Base-by-base conservation (phyloP, 2,797 vertebrate genomes). In the Dipus sagitta region DNA sequence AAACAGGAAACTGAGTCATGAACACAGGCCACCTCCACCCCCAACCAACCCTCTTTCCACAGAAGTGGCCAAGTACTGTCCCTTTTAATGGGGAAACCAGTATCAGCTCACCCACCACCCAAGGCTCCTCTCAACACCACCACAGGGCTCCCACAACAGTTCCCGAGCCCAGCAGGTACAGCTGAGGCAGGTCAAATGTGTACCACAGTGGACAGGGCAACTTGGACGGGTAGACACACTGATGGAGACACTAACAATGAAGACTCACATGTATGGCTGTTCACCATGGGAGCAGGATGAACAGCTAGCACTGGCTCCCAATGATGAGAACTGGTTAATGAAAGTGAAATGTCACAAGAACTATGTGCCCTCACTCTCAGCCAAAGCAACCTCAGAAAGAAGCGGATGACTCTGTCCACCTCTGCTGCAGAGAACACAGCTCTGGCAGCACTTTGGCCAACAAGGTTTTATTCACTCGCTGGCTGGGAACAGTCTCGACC, bases 201-300 rank as follows among this genome's bases (percentile, higher is more conserved):
- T 34, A n/a, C 70, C 87, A 67, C 72, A 7, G 32, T 67, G 52
- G 75, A 4, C 72, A 32, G 90, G 86, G 80, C 38, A 58, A 88
- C 80, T 42, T 32, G 3, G 86, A 77, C 7, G 54, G 96, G 34
- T n/a, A 77, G 93, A 93, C 95, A 97, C 96, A 94, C 90, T 96
- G 90, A 84, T 1, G 95, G 94, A 62, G 64, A 92, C 87, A 96
- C 91, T 32, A 32, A 96, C 80, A 96, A 94, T 26, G 30, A 91
- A 86, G 32, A 89, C 86, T 91, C 85, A 97, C 97, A 97, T 80
- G 28, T 92, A 32, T 81, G 96, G 97, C 97, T 97, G 92, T 93
- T 97, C 79, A 70, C 82, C 86, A 84, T 84, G 20, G 88, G 84
- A 76, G 91, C 82, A 68, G 92, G 80, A 86, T 1, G 42, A 88